Evolutionary conservation across 2,113 vertebrate genomes (phyloP).

Genomic region (human (Homo sapiens)): DNA sequence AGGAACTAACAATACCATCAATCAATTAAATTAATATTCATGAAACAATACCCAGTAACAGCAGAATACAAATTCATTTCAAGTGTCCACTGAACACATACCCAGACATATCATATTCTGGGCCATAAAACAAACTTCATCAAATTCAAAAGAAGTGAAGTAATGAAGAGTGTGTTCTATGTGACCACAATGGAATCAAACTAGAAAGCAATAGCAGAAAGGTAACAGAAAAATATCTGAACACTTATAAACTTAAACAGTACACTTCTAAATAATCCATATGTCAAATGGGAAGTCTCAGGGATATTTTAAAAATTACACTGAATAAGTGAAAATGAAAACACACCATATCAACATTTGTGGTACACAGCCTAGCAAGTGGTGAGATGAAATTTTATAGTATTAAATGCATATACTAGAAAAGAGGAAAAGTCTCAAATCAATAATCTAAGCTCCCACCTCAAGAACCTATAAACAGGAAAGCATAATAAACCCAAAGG

Average conservation of each 20-base stretch:
- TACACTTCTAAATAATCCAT: neutral
- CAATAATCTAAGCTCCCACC: neutral
- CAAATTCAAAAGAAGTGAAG: neutral
- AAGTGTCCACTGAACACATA: neutral
- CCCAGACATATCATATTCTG: neutral
- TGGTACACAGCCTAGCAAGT: neutral
- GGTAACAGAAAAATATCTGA: neutral
- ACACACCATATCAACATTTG: neutral
- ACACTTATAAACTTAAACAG: neutral
- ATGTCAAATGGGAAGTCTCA: neutral
- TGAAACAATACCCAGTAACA: neutral
- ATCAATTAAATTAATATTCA: neutral
- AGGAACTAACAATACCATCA: neutral
- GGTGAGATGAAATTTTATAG: neutral
- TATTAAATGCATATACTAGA: neutral
- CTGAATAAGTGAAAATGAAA: neutral
- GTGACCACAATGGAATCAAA: neutral
- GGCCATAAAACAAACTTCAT: neutral
- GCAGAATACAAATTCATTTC: neutral
- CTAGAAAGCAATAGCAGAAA: neutral
- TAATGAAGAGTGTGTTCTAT: neutral
- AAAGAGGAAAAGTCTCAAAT: neutral
- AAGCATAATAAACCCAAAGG: neutral
- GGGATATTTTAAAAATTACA: neutral
- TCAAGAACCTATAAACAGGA: neutral